Percentiles rank a stretch among this genome's conserved stretches.
Conservation (phyloP, 92 coral and sea anemone species). For the Actinernus sp. region DNA sequence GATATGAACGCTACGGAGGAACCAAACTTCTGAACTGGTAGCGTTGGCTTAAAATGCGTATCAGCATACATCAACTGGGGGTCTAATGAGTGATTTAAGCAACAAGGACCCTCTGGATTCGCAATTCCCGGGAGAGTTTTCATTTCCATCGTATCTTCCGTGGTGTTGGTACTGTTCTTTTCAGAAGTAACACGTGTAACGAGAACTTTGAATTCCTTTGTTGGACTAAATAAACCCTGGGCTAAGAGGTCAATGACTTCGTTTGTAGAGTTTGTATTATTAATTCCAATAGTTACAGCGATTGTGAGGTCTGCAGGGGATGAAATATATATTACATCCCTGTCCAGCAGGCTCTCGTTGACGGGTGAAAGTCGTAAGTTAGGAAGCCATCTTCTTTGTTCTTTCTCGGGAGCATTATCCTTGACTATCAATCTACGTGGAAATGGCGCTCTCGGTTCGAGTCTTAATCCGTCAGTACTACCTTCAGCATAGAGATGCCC, state of each 20-base stretch:
- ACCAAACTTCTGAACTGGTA: conserved; percentile 72
- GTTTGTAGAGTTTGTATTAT: conserved; percentile 8
- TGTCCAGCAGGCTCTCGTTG: conserved; percentile 29
- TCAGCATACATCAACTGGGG: conserved; percentile 57
- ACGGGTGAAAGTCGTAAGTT: conserved; percentile 65
- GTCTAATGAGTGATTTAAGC: conserved; percentile 54
- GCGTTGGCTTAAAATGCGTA: conserved; percentile 78
- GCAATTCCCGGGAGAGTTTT: conserved; percentile 74
- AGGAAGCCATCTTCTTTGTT: conserved; percentile 84
- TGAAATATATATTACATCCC: conserved; percentile 51
- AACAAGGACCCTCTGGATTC: conserved; percentile 86
- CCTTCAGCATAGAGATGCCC: conserved; percentile 74
- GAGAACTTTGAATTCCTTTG: conserved; percentile 65
- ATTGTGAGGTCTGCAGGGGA: conserved; percentile 66
- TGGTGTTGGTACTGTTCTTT: conserved; percentile 81
- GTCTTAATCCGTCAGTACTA: conserved; percentile 80
- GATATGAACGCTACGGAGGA: conserved; percentile 63
- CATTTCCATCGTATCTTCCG: conserved; percentile 67
- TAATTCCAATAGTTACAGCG: conserved; percentile 31
- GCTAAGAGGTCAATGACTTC: conserved; percentile 44
- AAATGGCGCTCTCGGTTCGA: conserved; percentile 84
- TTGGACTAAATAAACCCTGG: conserved; percentile 70
- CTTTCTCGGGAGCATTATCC: conserved; percentile 75
- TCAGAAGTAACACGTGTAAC: conserved; percentile 84
- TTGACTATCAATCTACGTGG: conserved; percentile 45